Conservation (phyloP, 35 echinoderm and acorn worm species). For the Holothuria glaberrima region DNA sequence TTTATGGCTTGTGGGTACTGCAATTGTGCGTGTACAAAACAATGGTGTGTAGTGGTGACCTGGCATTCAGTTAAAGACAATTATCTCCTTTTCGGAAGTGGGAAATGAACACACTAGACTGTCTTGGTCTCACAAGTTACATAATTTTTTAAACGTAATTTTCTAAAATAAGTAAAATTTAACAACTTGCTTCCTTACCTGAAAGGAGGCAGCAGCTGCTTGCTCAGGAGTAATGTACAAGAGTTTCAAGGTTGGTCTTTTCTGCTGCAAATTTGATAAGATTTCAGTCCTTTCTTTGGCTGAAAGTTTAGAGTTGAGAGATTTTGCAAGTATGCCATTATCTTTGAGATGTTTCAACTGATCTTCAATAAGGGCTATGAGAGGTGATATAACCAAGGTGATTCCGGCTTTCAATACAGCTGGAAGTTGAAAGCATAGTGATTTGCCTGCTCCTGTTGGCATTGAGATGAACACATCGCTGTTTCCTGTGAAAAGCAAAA, state of each 20-base stretch:
- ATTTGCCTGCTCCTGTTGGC: slow-evolving; percentile 99
- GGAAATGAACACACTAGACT: too few relatives aligned
- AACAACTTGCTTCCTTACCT: slow-evolving; percentile 11
- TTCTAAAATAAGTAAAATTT: too few relatives aligned
- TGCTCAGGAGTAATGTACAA: slow-evolving; percentile 97
- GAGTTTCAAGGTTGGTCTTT: slow-evolving; percentile 74
- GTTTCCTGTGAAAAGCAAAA: slow-evolving; percentile 49
- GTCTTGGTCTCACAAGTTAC: too few relatives aligned
- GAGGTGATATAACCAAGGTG: slow-evolving; percentile 88
- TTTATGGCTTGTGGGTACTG: too few relatives aligned
- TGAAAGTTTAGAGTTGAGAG: slow-evolving; percentile 86
- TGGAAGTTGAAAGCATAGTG: slow-evolving; percentile 96
- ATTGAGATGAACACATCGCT: slow-evolving; percentile 93
- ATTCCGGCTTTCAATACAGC: slow-evolving; percentile 75
- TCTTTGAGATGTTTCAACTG: slow-evolving; percentile 88
- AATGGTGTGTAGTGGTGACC: too few relatives aligned
- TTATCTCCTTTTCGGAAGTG: too few relatives aligned
- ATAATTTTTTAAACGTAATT: too few relatives aligned
- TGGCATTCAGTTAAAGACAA: too few relatives aligned
- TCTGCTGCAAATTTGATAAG: slow-evolving; percentile 67
- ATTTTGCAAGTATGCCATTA: slow-evolving; percentile 70
- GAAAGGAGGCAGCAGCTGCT: slow-evolving; percentile 77
- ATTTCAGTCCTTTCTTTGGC: slow-evolving; percentile 75
- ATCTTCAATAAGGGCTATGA: slow-evolving; percentile 97
- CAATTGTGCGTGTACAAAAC: too few relatives aligned